phyloP scores from a whole-genome alignment of 2,888 invertebrate species.

The Ormyrus thymus region DNA sequence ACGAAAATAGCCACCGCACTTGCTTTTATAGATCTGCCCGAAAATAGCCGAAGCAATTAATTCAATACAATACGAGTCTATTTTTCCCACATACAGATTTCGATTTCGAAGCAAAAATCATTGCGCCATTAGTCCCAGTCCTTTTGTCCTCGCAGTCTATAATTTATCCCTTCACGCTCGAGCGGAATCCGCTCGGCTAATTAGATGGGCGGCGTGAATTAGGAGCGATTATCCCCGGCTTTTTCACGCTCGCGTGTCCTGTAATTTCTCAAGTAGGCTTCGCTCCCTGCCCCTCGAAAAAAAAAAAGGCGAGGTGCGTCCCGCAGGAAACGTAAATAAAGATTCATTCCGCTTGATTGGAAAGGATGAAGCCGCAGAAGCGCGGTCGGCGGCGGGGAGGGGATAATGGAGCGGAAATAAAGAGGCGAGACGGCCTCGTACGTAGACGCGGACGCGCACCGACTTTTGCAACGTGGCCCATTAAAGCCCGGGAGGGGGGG shows the following conservation, averaged over 20 bases:
- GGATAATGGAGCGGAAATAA: conserved; percentile 57
- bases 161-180: too few species aligned
- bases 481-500: neutral
- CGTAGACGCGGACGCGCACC: neutral
- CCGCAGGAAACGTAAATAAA: conserved; percentile 50
- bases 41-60: neutral
- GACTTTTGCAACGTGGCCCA: neutral
- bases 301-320: neutral
- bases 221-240: conserved; percentile 16
- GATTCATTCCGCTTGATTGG: conserved; percentile 53
- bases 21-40: neutral
- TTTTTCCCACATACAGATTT: neutral
- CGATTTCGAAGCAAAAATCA: neutral
- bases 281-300: neutral
- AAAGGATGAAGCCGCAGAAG: conserved; percentile 51
- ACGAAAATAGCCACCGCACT: too few species aligned
- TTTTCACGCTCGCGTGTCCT: conserved; percentile 14
- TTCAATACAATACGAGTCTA: neutral
- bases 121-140: neutral
- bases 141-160: neutral
- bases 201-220: neutral
- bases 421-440: conserved; percentile 26
- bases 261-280: conserved; percentile 17
- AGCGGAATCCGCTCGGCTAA: neutral
- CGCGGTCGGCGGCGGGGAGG: neutral